Evolutionary conservation across 2,888 invertebrate genomes (phyloP).

Genomic region (Brenthis hecate): DNA sequence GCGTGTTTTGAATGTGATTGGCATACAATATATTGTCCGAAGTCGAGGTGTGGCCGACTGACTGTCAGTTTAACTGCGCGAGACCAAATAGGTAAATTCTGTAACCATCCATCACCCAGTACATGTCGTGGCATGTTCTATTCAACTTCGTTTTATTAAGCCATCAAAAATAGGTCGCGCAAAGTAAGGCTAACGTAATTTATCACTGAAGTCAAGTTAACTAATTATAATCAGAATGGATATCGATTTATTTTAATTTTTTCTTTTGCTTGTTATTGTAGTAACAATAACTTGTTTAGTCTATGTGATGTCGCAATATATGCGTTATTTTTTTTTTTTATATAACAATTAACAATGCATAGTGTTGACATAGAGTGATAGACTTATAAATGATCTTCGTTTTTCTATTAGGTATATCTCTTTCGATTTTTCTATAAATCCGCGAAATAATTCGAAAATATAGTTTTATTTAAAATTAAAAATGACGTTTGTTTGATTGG

Average conservation of each 20-base stretch:
- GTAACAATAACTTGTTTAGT: constrained; percentile 1
- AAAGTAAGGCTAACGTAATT: constrained; percentile 56
- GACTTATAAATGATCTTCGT: too few species aligned
- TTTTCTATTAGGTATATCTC: too few species aligned
- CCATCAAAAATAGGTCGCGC: constrained; percentile 62
- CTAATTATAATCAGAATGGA: constrained; percentile 43
- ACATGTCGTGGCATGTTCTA: constrained; percentile 55
- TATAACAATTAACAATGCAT: too few species aligned
- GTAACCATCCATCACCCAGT: constrained; percentile 66
- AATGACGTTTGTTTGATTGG: too few species aligned
- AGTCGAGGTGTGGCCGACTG: constrained; percentile 62
- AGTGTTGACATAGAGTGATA: too few species aligned
- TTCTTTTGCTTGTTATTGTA: neutral
- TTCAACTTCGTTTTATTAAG: constrained; percentile 63
- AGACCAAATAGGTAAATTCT: constrained; percentile 60
- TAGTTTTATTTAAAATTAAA: too few species aligned
- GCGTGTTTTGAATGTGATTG: constrained; percentile 65
- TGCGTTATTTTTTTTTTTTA: too few species aligned
- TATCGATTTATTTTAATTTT: constrained; percentile 28
- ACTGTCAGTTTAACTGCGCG: constrained; percentile 63
- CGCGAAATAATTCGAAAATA: too few species aligned
- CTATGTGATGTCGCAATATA: too few species aligned
- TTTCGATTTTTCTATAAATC: too few species aligned
- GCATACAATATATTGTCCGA: constrained; percentile 72
- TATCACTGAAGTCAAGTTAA: constrained; percentile 54